These are phyloP conservation scores for Serrognathus titanus DNA, from an alignment of 2,888 invertebrate species.

Conservation along the genomic window DNA sequence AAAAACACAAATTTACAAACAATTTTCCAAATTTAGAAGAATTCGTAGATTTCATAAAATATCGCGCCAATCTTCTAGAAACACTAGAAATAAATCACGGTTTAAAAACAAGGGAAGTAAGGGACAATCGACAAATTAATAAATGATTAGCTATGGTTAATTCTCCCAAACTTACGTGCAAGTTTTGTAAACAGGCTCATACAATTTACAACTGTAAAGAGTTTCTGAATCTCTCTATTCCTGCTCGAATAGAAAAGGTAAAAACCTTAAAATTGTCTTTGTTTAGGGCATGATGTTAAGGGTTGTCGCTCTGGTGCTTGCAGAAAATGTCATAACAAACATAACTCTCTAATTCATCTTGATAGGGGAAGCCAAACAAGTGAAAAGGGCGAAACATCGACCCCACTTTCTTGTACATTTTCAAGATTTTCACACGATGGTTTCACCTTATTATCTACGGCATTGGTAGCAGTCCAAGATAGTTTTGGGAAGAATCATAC, in stretches of 20 bases:
- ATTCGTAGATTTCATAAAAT: constrained; percentile 2
- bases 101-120: neutral
- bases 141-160: neutral
- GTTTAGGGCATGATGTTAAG: constrained; percentile 9
- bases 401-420: too few relatives aligned
- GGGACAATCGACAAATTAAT: neutral
- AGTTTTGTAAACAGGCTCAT: neutral
- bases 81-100: constrained; percentile 4
- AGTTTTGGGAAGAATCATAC: neutral
- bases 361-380: too few relatives aligned
- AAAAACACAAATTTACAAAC: constrained; percentile 2
- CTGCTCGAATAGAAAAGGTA: neutral
- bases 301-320: constrained; percentile 15
- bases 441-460: constrained; percentile 17
- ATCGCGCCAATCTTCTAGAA: constrained; percentile 8
- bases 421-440: too few relatives aligned
- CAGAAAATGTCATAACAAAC: constrained; percentile 13
- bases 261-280: constrained; percentile 22
- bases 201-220: constrained; percentile 1
- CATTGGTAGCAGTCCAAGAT: constrained; percentile 5
- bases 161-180: neutral
- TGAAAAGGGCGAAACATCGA: too few relatives aligned
- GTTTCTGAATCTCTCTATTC: constrained; percentile 5
- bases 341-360: constrained; percentile 19
- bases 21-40: constrained; percentile 5